phyloP scores from a whole-genome alignment of 2,888 invertebrate genomes.

The Drosophila flavopinicola region DNA sequence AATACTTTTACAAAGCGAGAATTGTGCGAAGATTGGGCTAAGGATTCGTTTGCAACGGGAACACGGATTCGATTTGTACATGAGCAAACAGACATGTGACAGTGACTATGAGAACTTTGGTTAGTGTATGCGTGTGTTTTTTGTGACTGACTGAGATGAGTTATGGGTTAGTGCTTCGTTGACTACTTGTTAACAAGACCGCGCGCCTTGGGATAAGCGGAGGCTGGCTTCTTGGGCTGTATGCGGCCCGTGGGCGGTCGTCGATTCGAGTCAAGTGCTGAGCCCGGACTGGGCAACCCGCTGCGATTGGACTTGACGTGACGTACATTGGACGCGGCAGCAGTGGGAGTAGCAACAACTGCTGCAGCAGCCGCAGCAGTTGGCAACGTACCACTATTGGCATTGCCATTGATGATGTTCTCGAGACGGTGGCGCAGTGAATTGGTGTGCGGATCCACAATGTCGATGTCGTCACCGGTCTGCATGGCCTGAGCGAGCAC shows the following conservation, averaged over 20 bases:
- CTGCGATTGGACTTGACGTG: constrained; percentile 76
- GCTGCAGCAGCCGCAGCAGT: constrained; percentile 25
- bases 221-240: constrained; percentile 82
- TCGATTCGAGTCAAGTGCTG: constrained; percentile 81
- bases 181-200: constrained; percentile 84
- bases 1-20: constrained; percentile 68
- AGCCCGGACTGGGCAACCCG: constrained; percentile 68
- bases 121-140: constrained; percentile 51
- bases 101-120: constrained; percentile 73
- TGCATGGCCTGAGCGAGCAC: constrained; percentile 85
- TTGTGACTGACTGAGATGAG: constrained; percentile 16
- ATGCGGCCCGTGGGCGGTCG: constrained; percentile 81
- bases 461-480: constrained; percentile 84
- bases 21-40: constrained; percentile 69
- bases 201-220: constrained; percentile 84
- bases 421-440: constrained; percentile 84
- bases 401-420: constrained; percentile 83
- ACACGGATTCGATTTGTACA: constrained; percentile 44
- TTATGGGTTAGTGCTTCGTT: constrained; percentile 31
- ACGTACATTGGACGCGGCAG: constrained; percentile 60
- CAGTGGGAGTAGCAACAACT: constrained; percentile 21
- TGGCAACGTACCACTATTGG: constrained; percentile 54
- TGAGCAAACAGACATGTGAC: constrained; percentile 19
- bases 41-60: constrained; percentile 32
- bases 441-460: constrained; percentile 82